phyloP scores from a whole-genome alignment of 64 coral and sea anemone species.

The Orbicella faveolata region DNA sequence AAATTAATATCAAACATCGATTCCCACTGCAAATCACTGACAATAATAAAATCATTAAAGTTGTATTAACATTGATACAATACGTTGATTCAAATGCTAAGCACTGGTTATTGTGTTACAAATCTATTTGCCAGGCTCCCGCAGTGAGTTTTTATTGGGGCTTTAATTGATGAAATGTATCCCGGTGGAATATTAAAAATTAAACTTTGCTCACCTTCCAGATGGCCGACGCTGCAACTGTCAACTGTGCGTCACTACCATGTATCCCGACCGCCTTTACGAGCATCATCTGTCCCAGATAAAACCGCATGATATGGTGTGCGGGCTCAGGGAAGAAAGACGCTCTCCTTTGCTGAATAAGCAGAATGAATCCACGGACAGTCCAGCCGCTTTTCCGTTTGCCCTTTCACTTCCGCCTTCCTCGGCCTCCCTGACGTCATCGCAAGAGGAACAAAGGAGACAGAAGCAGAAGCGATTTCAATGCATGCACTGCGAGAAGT shows the following conservation, averaged over 20 bases:
- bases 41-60: constrained; percentile 45
- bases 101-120: neutral
- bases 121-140: constrained; percentile 21
- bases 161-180: neutral
- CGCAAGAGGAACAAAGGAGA: constrained; percentile 66
- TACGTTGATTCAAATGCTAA: constrained; percentile 19
- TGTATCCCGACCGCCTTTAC: constrained; percentile 83
- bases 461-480: constrained; percentile 94
- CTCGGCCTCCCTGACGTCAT: constrained; percentile 22
- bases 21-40: constrained; percentile 29
- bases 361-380: constrained; percentile 13
- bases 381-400: constrained; percentile 60
- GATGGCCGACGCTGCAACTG: constrained; percentile 88
- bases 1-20: constrained; percentile 36
- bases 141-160: constrained; percentile 9
- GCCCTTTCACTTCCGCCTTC: constrained; percentile 53
- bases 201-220: constrained; percentile 43
- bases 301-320: constrained; percentile 76
- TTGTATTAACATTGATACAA: constrained; percentile 47
- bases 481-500: constrained; percentile 97
- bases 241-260: constrained; percentile 75
- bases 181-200: constrained; percentile 8
- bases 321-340: constrained; percentile 67
- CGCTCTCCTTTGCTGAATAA: constrained; percentile 65
- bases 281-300: constrained; percentile 52